Conservation (phyloP, 2,113 vertebrate genomes). For the Eolophus roseicapilla region DNA sequence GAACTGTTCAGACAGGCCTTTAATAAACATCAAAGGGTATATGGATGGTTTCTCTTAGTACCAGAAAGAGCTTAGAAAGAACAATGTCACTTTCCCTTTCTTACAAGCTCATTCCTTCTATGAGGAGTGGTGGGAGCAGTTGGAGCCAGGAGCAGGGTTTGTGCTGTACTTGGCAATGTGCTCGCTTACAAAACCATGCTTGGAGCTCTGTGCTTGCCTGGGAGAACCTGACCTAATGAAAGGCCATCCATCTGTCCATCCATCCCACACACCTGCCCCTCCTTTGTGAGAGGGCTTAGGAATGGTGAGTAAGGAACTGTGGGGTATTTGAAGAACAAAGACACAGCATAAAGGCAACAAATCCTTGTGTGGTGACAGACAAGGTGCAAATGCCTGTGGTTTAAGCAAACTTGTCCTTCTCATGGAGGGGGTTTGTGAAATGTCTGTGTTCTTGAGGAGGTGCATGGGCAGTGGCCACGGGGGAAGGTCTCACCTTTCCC, state of each 20-base stretch:
- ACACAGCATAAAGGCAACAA: not conserved
- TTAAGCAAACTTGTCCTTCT: too few relatives aligned
- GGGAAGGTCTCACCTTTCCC: fast-evolving
- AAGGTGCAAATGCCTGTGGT: not conserved
- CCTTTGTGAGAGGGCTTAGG: fast-evolving
- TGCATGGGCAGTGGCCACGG: fast-evolving
- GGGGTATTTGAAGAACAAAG: not conserved
- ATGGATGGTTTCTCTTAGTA: not conserved
- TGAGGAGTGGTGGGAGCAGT: fast-evolving
- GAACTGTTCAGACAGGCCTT: not conserved
- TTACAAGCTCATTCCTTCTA: not conserved
- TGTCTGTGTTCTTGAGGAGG: not conserved
- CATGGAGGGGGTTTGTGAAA: fast-evolving
- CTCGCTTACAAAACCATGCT: fast-evolving
- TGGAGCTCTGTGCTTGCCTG: not conserved
- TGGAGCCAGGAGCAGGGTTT: not conserved
- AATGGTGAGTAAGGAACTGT: not conserved
- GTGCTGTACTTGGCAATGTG: too few relatives aligned
- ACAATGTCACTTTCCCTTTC: not conserved
- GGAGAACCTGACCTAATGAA: fast-evolving
- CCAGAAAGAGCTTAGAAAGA: not conserved
- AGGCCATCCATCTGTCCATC: fast-evolving
- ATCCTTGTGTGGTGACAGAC: fast-evolving
- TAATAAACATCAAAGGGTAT: too few relatives aligned
- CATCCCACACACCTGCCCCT: not conserved